A percentile compares a stretch with the other conserved stretches of the same genome.
phyloP scores from a whole-genome alignment of 1,140 invertebrate genomes.

The Lordiphosa clarofinis region DNA sequence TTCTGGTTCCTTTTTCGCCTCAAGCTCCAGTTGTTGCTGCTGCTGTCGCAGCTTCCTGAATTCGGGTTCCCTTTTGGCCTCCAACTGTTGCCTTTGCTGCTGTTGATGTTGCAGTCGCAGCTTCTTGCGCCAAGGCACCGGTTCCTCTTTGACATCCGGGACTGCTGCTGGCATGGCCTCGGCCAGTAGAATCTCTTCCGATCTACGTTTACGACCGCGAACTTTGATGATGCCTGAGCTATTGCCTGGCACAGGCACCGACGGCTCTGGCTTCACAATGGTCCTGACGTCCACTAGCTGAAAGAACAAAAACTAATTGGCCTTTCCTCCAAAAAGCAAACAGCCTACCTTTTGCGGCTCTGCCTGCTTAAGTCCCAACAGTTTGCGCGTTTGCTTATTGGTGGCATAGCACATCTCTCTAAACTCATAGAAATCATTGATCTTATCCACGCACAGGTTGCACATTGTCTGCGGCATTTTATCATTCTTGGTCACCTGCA shows the following conservation, averaged over 20 bases:
- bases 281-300: slow-evolving; percentile 38
- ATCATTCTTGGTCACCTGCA: slow-evolving; percentile 81
- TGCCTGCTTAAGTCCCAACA: slow-evolving; percentile 78
- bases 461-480: slow-evolving; percentile 83
- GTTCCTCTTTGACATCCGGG: slow-evolving; percentile 42
- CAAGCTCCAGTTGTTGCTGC: slow-evolving; percentile 1
- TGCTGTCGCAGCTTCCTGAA: slow-evolving; percentile 36
- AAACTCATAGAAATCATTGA: slow-evolving; percentile 83
- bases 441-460: slow-evolving; percentile 82
- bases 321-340: background rate
- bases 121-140: slow-evolving; percentile 46
- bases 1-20: slow-evolving; percentile 20
- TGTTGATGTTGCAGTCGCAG: slow-evolving; percentile 33
- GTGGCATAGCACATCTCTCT: slow-evolving; percentile 82
- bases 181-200: slow-evolving; percentile 20
- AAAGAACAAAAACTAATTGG: background rate
- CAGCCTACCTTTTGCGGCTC: slow-evolving; percentile 46
- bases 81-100: slow-evolving; percentile 1
- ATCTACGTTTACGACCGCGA: slow-evolving; percentile 50
- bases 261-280: slow-evolving; percentile 42
- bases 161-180: background rate
- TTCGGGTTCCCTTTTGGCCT: slow-evolving; percentile 20
- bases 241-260: background rate
- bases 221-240: slow-evolving; percentile 13
- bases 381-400: slow-evolving; percentile 80